Percentiles rank a stretch among this genome's conserved stretches.
These are phyloP conservation scores for Macrosteles quadrilineatus DNA, from an alignment of 1,140 invertebrate genomes.

Conservation along the genomic window DNA sequence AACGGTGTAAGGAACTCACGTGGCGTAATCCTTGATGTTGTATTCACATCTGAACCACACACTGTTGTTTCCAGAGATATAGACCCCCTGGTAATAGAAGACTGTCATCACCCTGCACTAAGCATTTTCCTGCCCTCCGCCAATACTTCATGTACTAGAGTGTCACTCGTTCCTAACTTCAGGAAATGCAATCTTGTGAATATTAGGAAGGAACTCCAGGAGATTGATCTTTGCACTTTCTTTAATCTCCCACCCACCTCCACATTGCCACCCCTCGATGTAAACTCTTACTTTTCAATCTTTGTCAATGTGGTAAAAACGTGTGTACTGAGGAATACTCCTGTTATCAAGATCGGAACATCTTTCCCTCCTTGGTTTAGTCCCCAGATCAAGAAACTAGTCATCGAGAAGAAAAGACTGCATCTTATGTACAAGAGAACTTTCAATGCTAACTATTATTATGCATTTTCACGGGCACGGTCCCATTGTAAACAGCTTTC, in stretches of 20 bases:
- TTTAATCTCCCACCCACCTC: not conserved
- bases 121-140: too few relatives aligned
- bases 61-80: not conserved
- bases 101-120: not conserved
- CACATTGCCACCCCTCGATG: not conserved
- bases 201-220: not conserved
- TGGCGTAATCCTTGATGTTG: not conserved
- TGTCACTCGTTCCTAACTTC: too few relatives aligned
- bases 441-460: not conserved
- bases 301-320: not conserved
- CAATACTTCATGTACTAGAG: too few relatives aligned
- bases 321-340: not conserved
- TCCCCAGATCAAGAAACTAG: not conserved
- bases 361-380: not conserved
- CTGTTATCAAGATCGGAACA: too few relatives aligned
- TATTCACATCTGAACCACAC: not conserved
- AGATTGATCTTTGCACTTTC: not conserved
- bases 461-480: too few relatives aligned
- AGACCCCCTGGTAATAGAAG: not conserved
- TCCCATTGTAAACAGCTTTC: too few relatives aligned
- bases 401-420: not conserved
- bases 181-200: too few relatives aligned
- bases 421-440: not conserved
- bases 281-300: not conserved
- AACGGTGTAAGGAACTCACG: not conserved